Conservation (phyloP, 2,113 vertebrate genomes). For the Myanophis thanlyinensis region DNA sequence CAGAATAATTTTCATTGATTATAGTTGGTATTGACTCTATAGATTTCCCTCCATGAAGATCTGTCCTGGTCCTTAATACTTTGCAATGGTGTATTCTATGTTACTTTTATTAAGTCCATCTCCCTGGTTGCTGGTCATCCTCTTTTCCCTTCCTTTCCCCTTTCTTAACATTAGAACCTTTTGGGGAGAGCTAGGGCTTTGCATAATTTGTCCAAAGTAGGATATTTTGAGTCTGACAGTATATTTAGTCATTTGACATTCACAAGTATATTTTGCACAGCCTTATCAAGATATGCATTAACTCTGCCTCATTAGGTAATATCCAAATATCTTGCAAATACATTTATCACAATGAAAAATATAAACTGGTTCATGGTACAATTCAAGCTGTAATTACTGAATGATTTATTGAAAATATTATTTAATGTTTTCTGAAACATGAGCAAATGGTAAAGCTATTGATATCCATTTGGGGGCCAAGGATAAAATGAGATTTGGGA, state of each 20-base stretch:
- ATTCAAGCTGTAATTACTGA: slow-evolving; percentile 13
- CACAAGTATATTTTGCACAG: slow-evolving; percentile 7
- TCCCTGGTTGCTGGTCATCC: neutral
- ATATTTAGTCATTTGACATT: slow-evolving; percentile 33
- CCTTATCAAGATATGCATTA: slow-evolving; percentile 44
- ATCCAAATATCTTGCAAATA: neutral
- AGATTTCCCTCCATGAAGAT: neutral
- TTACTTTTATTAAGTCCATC: neutral
- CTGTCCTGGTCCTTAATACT: neutral
- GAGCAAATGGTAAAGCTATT: neutral
- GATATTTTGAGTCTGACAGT: neutral
- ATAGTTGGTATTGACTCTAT: neutral
- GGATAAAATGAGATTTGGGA: neutral
- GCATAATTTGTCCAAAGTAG: neutral
- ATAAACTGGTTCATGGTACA: neutral
- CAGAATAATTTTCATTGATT: neutral
- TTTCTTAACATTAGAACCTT: neutral
- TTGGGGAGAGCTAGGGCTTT: neutral
- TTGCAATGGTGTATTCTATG: neutral
- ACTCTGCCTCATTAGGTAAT: slow-evolving; percentile 27
- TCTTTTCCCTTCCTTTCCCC: neutral
- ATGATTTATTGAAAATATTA: slow-evolving; percentile 5
- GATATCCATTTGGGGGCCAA: neutral
- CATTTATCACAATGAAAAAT: neutral
- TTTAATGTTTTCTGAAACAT: neutral